A percentile compares a stretch with the other conserved stretches of the same genome.
Conservation (phyloP, 2,797 vertebrate genomes). For the Falco rusticolus region DNA sequence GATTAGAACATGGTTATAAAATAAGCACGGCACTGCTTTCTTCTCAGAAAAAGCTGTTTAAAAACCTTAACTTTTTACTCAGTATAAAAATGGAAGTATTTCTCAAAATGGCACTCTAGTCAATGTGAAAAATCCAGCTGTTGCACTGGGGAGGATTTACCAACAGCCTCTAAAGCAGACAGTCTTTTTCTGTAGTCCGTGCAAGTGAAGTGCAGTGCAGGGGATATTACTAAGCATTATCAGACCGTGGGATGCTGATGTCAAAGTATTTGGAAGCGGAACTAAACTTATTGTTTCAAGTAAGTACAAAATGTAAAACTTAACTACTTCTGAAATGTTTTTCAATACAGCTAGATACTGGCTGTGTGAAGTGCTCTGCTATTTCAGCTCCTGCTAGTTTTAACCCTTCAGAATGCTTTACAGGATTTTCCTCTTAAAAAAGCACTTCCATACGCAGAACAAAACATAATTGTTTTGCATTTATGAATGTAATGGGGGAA, state of each 20-base stretch:
- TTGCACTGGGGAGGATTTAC: neutral
- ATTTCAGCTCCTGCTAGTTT: neutral
- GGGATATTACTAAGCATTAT: slow-evolving; percentile 37
- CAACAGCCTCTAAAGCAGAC: neutral
- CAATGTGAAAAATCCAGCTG: neutral
- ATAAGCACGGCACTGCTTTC: neutral
- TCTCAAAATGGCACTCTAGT: neutral
- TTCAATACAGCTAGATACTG: neutral
- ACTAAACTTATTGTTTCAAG: slow-evolving; percentile 61
- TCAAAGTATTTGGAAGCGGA: slow-evolving; percentile 67
- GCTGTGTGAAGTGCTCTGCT: neutral
- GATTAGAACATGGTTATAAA: neutral
- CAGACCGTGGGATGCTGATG: neutral
- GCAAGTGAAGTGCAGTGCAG: neutral
- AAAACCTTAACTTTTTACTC: neutral
- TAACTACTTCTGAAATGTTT: neutral
- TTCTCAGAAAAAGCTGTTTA: neutral
- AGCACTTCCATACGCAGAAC: neutral
- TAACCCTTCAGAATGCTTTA: neutral
- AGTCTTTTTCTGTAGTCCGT: neutral
- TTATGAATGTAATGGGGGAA: neutral
- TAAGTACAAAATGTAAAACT: slow-evolving; percentile 33
- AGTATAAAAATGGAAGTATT: neutral
- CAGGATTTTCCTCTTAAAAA: neutral
- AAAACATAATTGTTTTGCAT: accelerated